A percentile compares a stretch with the other conserved stretches of the same genome.
Conservation (phyloP, 2,113 vertebrate genomes). For the Archocentrus centrarchus region DNA sequence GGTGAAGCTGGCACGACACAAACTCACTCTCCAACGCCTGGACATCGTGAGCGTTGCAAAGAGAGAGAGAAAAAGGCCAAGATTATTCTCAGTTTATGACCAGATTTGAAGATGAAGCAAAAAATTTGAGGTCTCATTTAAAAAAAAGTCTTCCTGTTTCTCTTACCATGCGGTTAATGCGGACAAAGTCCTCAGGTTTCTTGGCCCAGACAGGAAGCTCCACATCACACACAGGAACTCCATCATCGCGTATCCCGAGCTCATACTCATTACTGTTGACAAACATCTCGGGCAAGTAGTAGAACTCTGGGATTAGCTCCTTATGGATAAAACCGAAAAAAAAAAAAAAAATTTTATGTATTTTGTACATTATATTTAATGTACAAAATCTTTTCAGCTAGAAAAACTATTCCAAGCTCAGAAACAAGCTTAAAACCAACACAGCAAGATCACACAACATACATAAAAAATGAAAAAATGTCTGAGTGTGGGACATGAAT, state of each 20-base stretch:
- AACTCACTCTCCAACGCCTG: conserved; percentile 98
- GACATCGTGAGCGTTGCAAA: conserved; percentile 32
- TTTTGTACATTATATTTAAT: too few species aligned
- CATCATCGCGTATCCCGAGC: conserved; percentile 91
- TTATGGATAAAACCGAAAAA: conserved; percentile 53
- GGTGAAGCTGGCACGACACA: conserved; percentile 97
- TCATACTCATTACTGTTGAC: conserved; percentile 96
- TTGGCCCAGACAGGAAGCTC: conserved; percentile 97
- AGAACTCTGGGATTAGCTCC: conserved; percentile 99
- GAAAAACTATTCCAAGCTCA: not conserved
- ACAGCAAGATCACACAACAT: too few species aligned
- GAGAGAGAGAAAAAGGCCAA: not conserved
- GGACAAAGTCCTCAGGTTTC: conserved; percentile 97
- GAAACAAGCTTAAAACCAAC: not conserved
- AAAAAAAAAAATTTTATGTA: not conserved
- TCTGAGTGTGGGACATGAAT: too few species aligned
- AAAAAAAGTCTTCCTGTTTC: not conserved
- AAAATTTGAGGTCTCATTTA: not conserved
- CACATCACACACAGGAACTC: conserved; percentile 88
- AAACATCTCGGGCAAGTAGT: conserved; percentile 99
- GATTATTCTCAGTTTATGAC: not conserved
- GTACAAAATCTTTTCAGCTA: not conserved
- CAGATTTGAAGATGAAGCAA: too few species aligned
- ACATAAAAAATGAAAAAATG: not conserved
- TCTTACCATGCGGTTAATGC: conserved; percentile 98